Evolutionary conservation across 2,888 invertebrate species (phyloP).

Genomic region (Drosophila melanosoma): DNA sequence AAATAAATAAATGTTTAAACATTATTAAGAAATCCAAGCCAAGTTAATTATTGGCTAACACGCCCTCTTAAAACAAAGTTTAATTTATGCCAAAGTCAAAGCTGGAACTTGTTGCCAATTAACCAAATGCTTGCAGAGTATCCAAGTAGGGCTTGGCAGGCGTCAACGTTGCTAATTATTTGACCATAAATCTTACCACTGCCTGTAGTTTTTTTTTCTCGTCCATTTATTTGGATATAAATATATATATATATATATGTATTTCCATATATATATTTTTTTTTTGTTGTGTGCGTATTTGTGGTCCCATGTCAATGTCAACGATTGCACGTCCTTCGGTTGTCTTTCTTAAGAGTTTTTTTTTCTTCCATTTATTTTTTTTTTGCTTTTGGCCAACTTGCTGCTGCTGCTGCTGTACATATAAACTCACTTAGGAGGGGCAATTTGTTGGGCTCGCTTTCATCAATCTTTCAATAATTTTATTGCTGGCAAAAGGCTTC

Average conservation of each 20-base stretch:
- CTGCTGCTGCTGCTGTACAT: conserved; percentile 21
- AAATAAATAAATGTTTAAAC: background rate
- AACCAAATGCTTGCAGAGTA: conserved; percentile 21
- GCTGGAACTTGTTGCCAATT: background rate
- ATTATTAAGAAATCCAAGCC: background rate
- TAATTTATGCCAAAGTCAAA: background rate
- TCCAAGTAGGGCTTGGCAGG: conserved; percentile 34
- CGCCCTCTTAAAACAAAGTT: background rate
- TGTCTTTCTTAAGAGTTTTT: conserved; percentile 31
- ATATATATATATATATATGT: background rate
- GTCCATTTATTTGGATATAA: conserved; percentile 2
- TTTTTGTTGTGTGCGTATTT: conserved; percentile 25
- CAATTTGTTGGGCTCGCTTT: conserved; percentile 43
- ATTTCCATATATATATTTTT: background rate
- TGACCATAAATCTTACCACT: conserved; percentile 65
- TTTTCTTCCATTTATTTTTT: background rate
- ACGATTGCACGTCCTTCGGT: conserved; percentile 40
- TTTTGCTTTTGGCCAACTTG: conserved; percentile 13
- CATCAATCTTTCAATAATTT: conserved; percentile 73
- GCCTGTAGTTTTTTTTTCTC: conserved; percentile 31
- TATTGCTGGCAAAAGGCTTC: conserved; percentile 56
- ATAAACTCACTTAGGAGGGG: conserved; percentile 38
- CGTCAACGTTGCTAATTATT: conserved; percentile 62
- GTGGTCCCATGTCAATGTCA: conserved; percentile 65
- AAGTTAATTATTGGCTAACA: background rate